Evolutionary conservation across 2,888 invertebrate genomes (phyloP).

Genomic region (Tetheella fluctuosa): DNA sequence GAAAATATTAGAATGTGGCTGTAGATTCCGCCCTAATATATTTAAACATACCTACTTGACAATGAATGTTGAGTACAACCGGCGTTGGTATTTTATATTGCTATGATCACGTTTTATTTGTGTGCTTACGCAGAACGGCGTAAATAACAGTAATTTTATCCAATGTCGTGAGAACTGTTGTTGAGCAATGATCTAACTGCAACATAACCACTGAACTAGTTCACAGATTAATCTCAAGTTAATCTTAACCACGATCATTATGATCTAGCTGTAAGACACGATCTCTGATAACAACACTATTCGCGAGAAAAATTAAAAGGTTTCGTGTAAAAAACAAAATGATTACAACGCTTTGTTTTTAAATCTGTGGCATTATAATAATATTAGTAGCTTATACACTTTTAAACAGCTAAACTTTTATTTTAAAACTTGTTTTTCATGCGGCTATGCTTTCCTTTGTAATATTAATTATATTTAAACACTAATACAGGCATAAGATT

Average conservation of each 20-base stretch:
- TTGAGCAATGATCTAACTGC: conserved; percentile 61
- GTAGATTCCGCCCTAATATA: neutral
- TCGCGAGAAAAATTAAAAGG: conserved; percentile 24
- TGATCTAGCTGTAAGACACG: conserved; percentile 63
- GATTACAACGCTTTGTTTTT: conserved; percentile 8
- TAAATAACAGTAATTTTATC: conserved; percentile 75
- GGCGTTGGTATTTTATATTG: conserved; percentile 27
- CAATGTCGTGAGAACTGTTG: conserved; percentile 79
- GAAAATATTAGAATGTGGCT: neutral
- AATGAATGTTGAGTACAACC: neutral
- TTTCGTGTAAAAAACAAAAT: conserved; percentile 12
- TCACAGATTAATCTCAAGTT: conserved; percentile 68
- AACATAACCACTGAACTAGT: conserved; percentile 67
- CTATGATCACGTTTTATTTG: conserved; percentile 50
- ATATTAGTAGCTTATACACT: neutral
- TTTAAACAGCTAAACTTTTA: neutral
- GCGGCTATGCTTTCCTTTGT: neutral
- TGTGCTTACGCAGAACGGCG: conserved; percentile 35
- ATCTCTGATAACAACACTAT: conserved; percentile 44
- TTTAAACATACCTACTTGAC: neutral
- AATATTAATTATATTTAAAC: neutral
- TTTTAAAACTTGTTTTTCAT: neutral
- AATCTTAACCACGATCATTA: conserved; percentile 72
- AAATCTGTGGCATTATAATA: too few species aligned
- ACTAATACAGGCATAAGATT: neutral